Evolutionary conservation across 2,113 vertebrate species (phyloP), one percentile per base, ranked within the genome.

Genomic region (Marcusenius ussheri): DNA sequence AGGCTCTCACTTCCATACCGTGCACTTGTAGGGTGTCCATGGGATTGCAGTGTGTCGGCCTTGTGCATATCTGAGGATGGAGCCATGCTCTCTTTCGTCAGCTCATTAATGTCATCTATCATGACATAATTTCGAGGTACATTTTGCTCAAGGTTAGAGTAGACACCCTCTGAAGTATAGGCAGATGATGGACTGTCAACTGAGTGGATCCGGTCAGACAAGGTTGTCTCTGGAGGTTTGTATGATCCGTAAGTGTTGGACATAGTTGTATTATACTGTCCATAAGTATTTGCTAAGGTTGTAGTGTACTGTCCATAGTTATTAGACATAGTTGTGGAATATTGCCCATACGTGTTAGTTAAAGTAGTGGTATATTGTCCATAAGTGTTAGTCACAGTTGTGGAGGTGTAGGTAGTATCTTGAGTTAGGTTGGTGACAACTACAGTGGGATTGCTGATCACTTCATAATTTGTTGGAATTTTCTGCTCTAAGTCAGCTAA

Each of bases 21-120:
- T 49, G 95, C 94, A 50, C 96, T 95, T 0, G 93, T 31, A 35
- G 95, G 93, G 0, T 95, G 96, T 35, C 96, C 94, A 0, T 90
- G 88, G 0, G 94, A 91, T 87, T 87, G 85, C 85, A 87, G 31
- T 53, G 50, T 87, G 91, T 98, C 97, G 0, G 88, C 93, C 88
- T 96, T 95, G 89, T 96, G 96, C 83, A 94, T 95, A 0, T 97
- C 97, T 5, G 93, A 91, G 0, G 90, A 93, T 85, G 95, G 91
- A 66, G 93, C 93, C 0, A 96, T 90, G 91, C 95, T 98, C 70
- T 98, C 98, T 95, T 99, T 99, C 88, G 98, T 99, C 91, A 99
- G 95, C 93, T 99, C 98, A 1, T 97, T 99, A 93, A 99, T 99
- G 93, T 99, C 98, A 9, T 99, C 98, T 0, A 99, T 99, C 98